phyloP scores from a whole-genome alignment of 2,888 invertebrate species.

The Acanthococcus lagerstroemiae region DNA sequence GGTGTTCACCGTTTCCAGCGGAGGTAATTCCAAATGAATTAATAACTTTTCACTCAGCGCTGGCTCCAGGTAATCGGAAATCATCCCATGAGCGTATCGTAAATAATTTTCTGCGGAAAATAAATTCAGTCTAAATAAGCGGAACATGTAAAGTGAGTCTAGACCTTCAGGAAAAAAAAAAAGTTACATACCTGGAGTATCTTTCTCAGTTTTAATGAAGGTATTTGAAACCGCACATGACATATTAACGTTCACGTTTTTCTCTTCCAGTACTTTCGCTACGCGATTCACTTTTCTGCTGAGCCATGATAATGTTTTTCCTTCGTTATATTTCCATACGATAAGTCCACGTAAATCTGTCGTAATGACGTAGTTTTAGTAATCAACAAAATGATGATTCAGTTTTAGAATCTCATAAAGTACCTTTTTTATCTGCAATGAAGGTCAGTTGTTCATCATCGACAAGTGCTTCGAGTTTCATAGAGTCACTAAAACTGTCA shows the following conservation, averaged over 20 bases:
- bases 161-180: background rate
- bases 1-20: conserved; percentile 48
- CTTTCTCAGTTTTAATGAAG: conserved; percentile 48
- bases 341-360: conserved; percentile 49
- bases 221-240: conserved; percentile 65
- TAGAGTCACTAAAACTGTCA: conserved; percentile 54
- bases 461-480: conserved; percentile 45
- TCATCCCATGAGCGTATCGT: conserved; percentile 65
- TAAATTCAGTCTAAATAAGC: background rate
- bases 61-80: conserved; percentile 66
- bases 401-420: background rate
- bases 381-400: background rate
- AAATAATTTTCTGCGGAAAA: conserved; percentile 50
- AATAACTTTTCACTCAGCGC: conserved; percentile 56
- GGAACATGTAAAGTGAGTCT: too few species aligned
- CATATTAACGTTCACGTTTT: conserved; percentile 59
- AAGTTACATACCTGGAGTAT: conserved; percentile 8
- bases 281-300: conserved; percentile 59
- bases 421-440: conserved; percentile 58
- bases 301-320: conserved; percentile 64
- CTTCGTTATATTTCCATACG: conserved; percentile 75
- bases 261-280: conserved; percentile 52
- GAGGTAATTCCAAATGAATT: conserved; percentile 53
- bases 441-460: conserved; percentile 50
- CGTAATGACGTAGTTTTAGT: background rate